Evolutionary conservation across 2,113 vertebrate species (phyloP).

Genomic region (Dipodomys ordii): DNA sequence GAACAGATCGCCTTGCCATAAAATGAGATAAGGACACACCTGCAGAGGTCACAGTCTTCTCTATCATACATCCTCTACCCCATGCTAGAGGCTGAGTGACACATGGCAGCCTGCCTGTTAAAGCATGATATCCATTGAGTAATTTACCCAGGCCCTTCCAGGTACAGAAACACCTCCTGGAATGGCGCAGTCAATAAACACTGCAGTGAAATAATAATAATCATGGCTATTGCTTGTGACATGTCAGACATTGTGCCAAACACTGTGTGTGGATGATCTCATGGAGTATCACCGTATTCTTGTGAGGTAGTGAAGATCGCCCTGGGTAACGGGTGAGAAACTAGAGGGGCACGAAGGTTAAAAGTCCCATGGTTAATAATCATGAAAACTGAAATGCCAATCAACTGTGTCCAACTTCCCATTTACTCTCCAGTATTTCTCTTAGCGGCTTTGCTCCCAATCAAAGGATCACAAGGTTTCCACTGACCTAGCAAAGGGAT

Average conservation of each 20-base stretch:
- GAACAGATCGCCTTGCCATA: background rate
- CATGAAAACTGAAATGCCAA: background rate
- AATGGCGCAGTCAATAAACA: too few species aligned
- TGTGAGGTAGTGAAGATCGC: background rate
- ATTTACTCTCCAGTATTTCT: background rate
- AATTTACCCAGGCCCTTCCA: background rate
- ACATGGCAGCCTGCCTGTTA: accelerated
- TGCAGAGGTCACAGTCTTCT: background rate
- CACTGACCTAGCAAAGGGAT: background rate
- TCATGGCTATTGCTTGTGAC: background rate
- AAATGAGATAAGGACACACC: background rate
- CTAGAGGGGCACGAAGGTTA: background rate
- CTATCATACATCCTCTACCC: background rate
- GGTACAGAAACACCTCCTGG: too few species aligned
- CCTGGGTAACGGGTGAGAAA: background rate
- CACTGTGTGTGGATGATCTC: background rate
- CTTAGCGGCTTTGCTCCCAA: background rate
- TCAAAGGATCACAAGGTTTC: background rate
- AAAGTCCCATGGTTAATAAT: background rate
- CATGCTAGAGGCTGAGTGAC: background rate
- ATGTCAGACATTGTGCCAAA: background rate
- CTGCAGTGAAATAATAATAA: background rate
- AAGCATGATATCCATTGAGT: background rate
- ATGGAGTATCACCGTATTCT: background rate
- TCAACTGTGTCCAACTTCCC: too few species aligned